Evolutionary conservation across 2,888 invertebrate genomes (phyloP), one percentile per base, ranked within the genome.

Genomic region (Acronicta alni): DNA sequence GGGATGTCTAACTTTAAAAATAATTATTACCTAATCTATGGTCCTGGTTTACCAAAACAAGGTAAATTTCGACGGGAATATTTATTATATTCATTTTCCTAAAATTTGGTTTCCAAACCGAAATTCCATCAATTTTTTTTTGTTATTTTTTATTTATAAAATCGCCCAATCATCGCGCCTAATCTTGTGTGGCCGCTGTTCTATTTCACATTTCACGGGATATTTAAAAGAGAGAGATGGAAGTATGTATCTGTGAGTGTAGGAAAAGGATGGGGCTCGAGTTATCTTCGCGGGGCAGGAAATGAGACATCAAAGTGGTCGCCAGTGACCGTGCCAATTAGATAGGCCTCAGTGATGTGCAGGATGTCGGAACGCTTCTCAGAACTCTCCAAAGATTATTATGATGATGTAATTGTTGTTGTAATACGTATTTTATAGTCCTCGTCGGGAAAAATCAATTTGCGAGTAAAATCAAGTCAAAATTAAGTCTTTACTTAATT

Each of bases 261-360:
- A 0, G 39, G 51, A 67, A 32, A 42, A 46, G 9, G 65, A 61
- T 23, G 20, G 47, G 26, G 26, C 16, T 42, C 57, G 12, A 59
- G 64, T 72, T 75, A 78, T 78, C 73, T 65, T 46, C 32, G 14
- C 46, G 30, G 37, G 59, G 71, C 81, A 83, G 86, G 86, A 86
- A 85, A 72, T 82, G 77, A 78, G 78, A 76, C 72, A 80, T 83
- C 82, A 80, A 72, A 79, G 73, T 65, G 71, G 71, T 72, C 48
- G 63, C 58, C 57, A 62, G 60, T 80, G 80, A 83, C 75, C 79
- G 75, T 78, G 77, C 80, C 79, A 84, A 85, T 83, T 85, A 81
- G 81, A 71, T 72, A 75, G 66, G 73, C 65, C 65, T 62, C 67
- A 59, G 16, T 49, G 65, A 52, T 48, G 57, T 38, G 52, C 60